A percentile compares a stretch with the other conserved stretches of the same genome.
These are phyloP conservation scores for Tylochromis polylepis DNA, from an alignment of 2,113 vertebrate species.

Conservation along the genomic window DNA sequence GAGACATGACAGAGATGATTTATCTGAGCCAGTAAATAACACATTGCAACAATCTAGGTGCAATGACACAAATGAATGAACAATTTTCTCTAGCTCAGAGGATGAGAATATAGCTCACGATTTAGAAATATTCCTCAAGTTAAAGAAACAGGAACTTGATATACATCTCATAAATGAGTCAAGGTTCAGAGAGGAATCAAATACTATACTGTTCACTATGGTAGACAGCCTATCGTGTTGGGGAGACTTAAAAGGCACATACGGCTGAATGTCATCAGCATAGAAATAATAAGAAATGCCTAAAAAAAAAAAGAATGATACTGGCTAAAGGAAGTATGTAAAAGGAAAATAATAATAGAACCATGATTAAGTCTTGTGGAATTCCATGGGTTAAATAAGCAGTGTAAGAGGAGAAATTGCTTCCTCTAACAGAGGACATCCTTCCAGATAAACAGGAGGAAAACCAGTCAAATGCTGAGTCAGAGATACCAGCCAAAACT, in stretches of 20 bases:
- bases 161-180: neutral
- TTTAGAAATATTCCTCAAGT: neutral
- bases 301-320: neutral
- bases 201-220: no score
- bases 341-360: rapidly evolving
- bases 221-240: neutral
- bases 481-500: neutral
- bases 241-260: neutral
- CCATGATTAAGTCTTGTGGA: neutral
- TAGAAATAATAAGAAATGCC: neutral
- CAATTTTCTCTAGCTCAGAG: neutral
- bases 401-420: rapidly evolving
- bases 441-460: neutral
- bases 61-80: rapidly evolving
- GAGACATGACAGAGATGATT: no score
- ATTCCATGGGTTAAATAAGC: neutral
- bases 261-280: neutral
- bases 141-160: neutral
- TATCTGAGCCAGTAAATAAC: no score
- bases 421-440: neutral
- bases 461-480: rapidly evolving
- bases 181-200: neutral
- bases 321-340: neutral
- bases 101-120: neutral
- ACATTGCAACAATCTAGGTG: neutral